A percentile compares a stretch with the other conserved stretches of the same genome.
Conservation (phyloP, 2,113 vertebrate species). For the Lethenteron camtschaticum region DNA sequence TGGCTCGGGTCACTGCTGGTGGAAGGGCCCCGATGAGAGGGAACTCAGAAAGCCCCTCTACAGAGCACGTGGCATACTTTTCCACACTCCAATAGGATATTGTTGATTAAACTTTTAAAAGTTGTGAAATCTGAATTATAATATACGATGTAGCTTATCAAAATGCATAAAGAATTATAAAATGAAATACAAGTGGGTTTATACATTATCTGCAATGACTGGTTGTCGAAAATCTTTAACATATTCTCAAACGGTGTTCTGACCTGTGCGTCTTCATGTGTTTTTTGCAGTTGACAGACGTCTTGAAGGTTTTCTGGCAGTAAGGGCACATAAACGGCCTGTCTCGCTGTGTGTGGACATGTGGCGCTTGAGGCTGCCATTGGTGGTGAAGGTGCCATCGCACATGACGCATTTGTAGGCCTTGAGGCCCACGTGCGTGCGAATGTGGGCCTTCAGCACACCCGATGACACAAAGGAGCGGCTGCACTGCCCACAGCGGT, state of each 20-base stretch:
- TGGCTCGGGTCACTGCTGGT: too few species aligned
- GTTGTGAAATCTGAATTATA: too few species aligned
- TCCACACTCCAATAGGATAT: too few species aligned
- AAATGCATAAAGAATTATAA: too few species aligned
- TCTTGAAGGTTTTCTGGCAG: conserved; percentile 98
- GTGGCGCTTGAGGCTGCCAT: conserved; percentile 71
- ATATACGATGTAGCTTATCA: too few species aligned
- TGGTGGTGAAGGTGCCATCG: conserved; percentile 84
- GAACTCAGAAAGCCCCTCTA: too few species aligned
- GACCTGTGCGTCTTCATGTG: conserved; percentile 98
- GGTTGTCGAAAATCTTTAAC: too few species aligned
- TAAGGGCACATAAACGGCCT: conserved; percentile 95
- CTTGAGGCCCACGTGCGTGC: conserved; percentile 80
- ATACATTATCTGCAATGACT: too few species aligned
- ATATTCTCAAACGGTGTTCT: not conserved
- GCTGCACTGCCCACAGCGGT: conserved; percentile 82
- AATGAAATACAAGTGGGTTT: too few species aligned
- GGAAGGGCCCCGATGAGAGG: too few species aligned
- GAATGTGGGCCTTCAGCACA: conserved; percentile 79
- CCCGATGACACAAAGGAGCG: conserved; percentile 87
- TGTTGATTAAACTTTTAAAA: too few species aligned
- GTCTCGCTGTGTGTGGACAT: conserved; percentile 91
- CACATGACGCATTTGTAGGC: conserved; percentile 81
- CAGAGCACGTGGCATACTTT: too few species aligned
- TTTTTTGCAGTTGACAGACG: conserved; percentile 84